A percentile compares a stretch with the other conserved stretches of the same genome.
phyloP scores from a whole-genome alignment of 2,888 invertebrate species.

The Dasysyrphus albostriatus region DNA sequence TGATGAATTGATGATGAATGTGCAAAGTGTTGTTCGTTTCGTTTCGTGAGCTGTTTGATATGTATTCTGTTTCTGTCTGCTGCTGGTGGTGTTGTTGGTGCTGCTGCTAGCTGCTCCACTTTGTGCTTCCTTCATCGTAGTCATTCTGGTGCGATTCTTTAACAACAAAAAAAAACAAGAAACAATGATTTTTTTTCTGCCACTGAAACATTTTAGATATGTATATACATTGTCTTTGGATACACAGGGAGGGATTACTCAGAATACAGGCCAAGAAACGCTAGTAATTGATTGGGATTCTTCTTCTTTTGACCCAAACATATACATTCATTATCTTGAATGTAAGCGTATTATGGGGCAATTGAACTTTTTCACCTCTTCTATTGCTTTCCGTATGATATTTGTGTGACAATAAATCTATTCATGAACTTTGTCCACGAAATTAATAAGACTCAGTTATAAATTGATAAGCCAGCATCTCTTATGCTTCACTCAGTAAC shows the following conservation, averaged over 20 bases:
- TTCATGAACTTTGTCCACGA: no score
- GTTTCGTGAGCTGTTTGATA: constrained; percentile 41
- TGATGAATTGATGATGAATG: constrained; percentile 71
- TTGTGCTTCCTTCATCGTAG: constrained; percentile 45
- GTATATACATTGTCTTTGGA: constrained; percentile 11
- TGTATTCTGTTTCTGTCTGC: constrained; percentile 32
- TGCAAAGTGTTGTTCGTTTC: constrained; percentile 58
- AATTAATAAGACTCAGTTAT: no score
- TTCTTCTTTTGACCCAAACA: no score
- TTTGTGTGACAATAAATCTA: no score
- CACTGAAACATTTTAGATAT: constrained; percentile 26
- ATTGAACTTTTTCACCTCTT: no score
- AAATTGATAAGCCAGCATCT: no score
- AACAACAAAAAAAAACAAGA: constrained; percentile 44
- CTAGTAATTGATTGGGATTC: no score
- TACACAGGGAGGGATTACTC: not conserved
- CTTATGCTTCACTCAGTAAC: no score
- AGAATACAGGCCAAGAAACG: no score
- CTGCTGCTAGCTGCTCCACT: constrained; percentile 64
- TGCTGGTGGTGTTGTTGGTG: constrained; percentile 24
- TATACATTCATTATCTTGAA: no score
- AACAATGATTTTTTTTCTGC: constrained; percentile 35
- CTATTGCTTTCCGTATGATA: no score
- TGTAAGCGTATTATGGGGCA: no score
- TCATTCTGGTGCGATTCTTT: constrained; percentile 46